These are phyloP conservation scores for Thrips palmi DNA, from an alignment of 1,140 invertebrate genomes.

Conservation along the genomic window DNA sequence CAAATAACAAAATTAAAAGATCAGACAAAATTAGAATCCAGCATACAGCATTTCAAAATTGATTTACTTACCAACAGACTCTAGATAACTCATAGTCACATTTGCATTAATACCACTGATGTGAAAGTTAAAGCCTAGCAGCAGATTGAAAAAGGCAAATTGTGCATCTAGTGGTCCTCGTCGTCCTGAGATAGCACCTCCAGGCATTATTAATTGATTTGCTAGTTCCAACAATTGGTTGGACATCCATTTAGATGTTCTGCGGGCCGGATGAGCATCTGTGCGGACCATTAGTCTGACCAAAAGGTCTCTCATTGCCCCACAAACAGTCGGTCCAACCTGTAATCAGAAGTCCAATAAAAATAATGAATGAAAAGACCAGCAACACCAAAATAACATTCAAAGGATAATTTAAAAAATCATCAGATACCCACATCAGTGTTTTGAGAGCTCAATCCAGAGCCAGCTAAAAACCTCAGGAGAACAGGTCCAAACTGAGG, in stretches of 20 bases:
- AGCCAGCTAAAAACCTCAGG: slow-evolving; percentile 48
- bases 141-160: slow-evolving; percentile 45
- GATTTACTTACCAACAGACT: slow-evolving; percentile 43
- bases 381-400: slow-evolving; percentile 13
- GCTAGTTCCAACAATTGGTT: slow-evolving; percentile 52
- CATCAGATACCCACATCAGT: slow-evolving; percentile 33
- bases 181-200: slow-evolving; percentile 45
- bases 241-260: slow-evolving; percentile 35
- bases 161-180: slow-evolving; percentile 70
- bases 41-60: no score
- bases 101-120: no score
- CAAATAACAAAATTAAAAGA: background rate
- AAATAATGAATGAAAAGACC: slow-evolving; percentile 5
- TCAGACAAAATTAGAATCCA: background rate
- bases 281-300: slow-evolving; percentile 47
- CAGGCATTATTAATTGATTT: slow-evolving; percentile 45
- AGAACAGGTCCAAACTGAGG: slow-evolving; percentile 52
- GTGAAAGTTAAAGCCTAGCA: slow-evolving; percentile 43
- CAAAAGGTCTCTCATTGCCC: slow-evolving; percentile 51
- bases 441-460: slow-evolving; percentile 28
- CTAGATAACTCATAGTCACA: slow-evolving; percentile 50
- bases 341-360: slow-evolving; percentile 23
- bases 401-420: slow-evolving; percentile 20
- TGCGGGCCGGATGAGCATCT: slow-evolving; percentile 35
- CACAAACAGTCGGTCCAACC: slow-evolving; percentile 62